Conservation (phyloP, 2,888 invertebrate species). For the Allolobophora icterica region DNA sequence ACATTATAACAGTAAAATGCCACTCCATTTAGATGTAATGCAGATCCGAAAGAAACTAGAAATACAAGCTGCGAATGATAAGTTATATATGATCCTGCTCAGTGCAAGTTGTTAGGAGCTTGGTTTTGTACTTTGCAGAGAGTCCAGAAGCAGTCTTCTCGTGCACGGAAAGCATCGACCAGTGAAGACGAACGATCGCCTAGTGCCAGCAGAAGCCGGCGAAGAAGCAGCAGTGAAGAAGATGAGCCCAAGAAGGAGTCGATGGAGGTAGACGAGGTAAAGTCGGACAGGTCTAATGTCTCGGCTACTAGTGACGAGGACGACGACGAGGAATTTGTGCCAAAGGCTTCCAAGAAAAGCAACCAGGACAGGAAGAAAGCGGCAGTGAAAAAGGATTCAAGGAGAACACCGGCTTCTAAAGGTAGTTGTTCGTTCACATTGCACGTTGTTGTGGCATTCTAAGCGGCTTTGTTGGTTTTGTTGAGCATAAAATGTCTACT, state of each 20-base stretch:
- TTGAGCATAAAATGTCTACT: neutral
- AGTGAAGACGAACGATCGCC: neutral
- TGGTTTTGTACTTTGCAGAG: neutral
- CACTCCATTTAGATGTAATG: no score
- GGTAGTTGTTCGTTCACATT: neutral
- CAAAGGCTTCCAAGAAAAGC: neutral
- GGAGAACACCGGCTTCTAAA: neutral
- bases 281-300: neutral
- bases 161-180: neutral
- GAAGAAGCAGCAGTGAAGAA: neutral
- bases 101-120: neutral
- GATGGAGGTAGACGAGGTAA: neutral
- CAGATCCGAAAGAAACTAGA: no score
- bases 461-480: no score
- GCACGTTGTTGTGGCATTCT: neutral
- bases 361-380: slow-evolving; percentile 1
- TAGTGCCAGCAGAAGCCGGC: neutral
- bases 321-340: slow-evolving; percentile 20
- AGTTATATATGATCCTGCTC: neutral
- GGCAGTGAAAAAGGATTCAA: neutral
- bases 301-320: neutral
- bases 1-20: no score
- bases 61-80: no score
- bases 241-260: neutral
- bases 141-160: neutral